phyloP scores from a whole-genome alignment of 2,113 vertebrate species.

The Cervus canadensis region DNA sequence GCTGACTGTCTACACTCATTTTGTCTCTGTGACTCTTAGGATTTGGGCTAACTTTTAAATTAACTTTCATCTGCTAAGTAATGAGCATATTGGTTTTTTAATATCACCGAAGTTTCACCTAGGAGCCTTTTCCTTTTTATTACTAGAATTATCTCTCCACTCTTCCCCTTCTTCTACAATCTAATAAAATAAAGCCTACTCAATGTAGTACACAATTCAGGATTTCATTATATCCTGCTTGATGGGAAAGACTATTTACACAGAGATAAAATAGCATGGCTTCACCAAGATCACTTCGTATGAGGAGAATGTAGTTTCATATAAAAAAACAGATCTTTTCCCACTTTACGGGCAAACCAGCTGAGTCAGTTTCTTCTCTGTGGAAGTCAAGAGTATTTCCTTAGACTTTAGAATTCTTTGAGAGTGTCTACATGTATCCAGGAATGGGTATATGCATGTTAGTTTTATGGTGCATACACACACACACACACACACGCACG shows the following conservation, averaged over 20 bases:
- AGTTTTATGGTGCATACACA: neutral
- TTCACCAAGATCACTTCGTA: neutral
- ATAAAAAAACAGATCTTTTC: neutral
- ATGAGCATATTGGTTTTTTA: conserved; percentile 35
- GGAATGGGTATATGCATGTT: neutral
- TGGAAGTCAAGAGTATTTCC: neutral
- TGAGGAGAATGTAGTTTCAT: neutral
- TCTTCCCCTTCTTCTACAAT: neutral
- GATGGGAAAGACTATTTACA: conserved; percentile 28
- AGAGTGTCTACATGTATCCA: neutral
- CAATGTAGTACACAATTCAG: neutral
- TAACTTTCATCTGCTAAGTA: conserved; percentile 33
- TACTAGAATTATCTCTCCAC: neutral
- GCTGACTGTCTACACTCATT: neutral
- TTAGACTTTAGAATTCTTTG: neutral
- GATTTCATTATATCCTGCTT: conserved; percentile 25
- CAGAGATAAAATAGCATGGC: neutral
- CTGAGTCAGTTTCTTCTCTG: neutral
- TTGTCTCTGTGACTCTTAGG: neutral
- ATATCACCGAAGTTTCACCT: conserved; percentile 27
- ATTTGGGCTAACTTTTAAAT: conserved; percentile 21
- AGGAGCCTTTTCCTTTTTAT: conserved; percentile 24
- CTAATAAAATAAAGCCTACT: conserved; percentile 33
- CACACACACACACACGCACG: neutral
- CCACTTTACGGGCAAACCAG: neutral